phyloP scores from a whole-genome alignment of 2,888 invertebrate species.

The Eilema sororculum region DNA sequence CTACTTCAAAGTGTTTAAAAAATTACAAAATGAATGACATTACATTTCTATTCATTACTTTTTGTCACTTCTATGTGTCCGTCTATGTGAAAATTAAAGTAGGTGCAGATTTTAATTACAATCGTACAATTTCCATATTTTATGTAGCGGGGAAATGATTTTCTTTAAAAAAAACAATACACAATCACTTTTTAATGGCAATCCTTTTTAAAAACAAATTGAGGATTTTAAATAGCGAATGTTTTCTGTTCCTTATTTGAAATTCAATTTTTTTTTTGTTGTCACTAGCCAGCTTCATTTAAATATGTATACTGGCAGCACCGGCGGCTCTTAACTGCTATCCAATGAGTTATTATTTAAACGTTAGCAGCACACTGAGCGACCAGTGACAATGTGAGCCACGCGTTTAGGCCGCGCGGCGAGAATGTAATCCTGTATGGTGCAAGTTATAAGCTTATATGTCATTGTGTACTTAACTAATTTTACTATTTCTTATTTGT shows the following conservation, averaged over 20 bases:
- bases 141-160: background rate
- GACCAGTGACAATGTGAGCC: slow-evolving; percentile 38
- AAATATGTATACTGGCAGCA: slow-evolving; percentile 27
- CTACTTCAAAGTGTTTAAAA: too few species aligned
- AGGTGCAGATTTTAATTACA: too few species aligned
- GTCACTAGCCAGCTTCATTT: slow-evolving; percentile 23
- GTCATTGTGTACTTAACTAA: too few species aligned
- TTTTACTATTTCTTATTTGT: too few species aligned
- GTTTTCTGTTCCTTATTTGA: slow-evolving; percentile 10
- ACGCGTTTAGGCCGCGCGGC: slow-evolving; percentile 31
- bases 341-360: slow-evolving; percentile 48
- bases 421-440: slow-evolving; percentile 41
- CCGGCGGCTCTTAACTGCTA: slow-evolving; percentile 34
- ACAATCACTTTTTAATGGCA: background rate
- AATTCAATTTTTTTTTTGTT: slow-evolving; percentile 9
- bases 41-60: too few species aligned
- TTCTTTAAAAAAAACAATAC: background rate
- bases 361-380: slow-evolving; percentile 34
- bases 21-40: too few species aligned
- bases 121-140: too few species aligned
- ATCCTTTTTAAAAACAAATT: background rate
- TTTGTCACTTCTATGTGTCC: too few species aligned
- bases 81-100: too few species aligned
- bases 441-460: background rate
- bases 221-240: background rate